A percentile compares a stretch with the other conserved stretches of the same genome.
These are phyloP conservation scores for Triplophysa dalaica DNA, from an alignment of 2,113 vertebrate species.

Conservation along the genomic window DNA sequence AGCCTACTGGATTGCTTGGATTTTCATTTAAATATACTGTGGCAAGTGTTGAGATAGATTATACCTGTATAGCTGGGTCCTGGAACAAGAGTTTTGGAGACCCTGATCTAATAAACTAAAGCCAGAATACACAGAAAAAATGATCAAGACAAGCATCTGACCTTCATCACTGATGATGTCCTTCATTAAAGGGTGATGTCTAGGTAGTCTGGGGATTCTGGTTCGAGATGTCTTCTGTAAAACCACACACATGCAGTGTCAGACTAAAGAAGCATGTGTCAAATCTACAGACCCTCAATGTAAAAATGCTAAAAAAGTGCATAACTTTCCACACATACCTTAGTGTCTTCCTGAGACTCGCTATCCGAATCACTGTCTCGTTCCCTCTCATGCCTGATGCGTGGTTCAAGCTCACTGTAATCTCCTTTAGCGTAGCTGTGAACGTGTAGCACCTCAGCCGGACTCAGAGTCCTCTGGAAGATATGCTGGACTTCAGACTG, in stretches of 20 bases:
- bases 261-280: too few species aligned
- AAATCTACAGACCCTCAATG: too few species aligned
- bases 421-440: conserved; percentile 89
- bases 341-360: conserved; percentile 54
- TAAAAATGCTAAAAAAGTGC: too few species aligned
- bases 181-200: conserved; percentile 84
- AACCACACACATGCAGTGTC: background rate
- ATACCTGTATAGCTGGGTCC: too few species aligned
- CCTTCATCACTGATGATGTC: conserved; percentile 86
- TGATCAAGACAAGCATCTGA: conserved; percentile 52
- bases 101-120: too few species aligned
- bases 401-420: conserved; percentile 64
- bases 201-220: conserved; percentile 82
- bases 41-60: too few species aligned
- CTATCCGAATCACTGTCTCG: conserved; percentile 55
- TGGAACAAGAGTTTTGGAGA: too few species aligned
- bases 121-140: too few species aligned
- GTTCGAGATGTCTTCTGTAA: conserved; percentile 62
- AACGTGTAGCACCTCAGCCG: conserved; percentile 80
- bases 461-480: conserved; percentile 79
- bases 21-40: too few species aligned
- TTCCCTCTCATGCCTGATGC: conserved; percentile 56
- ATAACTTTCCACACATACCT: conserved; percentile 14
- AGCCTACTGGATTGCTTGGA: too few species aligned
- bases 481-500: conserved; percentile 58